Base-by-base conservation (phyloP, 2,797 vertebrate genomes). In the Monodelphis domestica region DNA sequence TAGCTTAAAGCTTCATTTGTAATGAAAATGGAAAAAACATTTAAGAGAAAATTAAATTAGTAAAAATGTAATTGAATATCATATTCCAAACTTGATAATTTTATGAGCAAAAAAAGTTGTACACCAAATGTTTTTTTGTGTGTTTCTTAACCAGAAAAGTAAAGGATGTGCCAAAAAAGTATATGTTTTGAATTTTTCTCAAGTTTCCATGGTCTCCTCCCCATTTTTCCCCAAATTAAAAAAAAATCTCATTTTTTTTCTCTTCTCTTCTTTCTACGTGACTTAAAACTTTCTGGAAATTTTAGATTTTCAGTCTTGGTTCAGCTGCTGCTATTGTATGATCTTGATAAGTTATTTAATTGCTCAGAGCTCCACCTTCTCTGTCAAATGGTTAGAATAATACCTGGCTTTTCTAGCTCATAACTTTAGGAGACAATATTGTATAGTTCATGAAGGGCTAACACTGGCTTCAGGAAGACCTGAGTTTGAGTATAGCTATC, bases 211-310 rank as follows among this genome's bases (percentile, higher is more conserved):
- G 57, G 29, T 59, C 30, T 59, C 33, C 59, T 17, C 33, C 59
- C 33, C 15, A 38, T 14, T 33, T 70, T 70, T 70, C 38, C n/a
- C 5, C 33, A 17, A 70, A 38, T 15, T 70, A 5, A 70, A 70
- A 17, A 33, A 70, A 95, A 0, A 21, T 26, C 33, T 89, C n/a
- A 29, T 33, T 88, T 53, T 30, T 70, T 30, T 29, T n/a, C 29
- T 53, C 1, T 90, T 53, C 53, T n/a, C 21, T 59, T 51, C 45
- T 93, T 50, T 14, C 89, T 54, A 38, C 51, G 33, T 51, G 52
- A 54, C 29, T 63, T 92, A 21, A 90, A 53, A 45, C 30, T 91
- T 87, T 88, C 52, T 94, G 88, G 53, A 57, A 91, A 88, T 93
- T 78, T 92, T 78, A 88, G 9, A 52, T 88, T 90, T 96, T 88